Percentiles rank a stretch among this genome's conserved stretches.
phyloP scores from a whole-genome alignment of 2,797 vertebrate species.

The Mastacembelus armatus region DNA sequence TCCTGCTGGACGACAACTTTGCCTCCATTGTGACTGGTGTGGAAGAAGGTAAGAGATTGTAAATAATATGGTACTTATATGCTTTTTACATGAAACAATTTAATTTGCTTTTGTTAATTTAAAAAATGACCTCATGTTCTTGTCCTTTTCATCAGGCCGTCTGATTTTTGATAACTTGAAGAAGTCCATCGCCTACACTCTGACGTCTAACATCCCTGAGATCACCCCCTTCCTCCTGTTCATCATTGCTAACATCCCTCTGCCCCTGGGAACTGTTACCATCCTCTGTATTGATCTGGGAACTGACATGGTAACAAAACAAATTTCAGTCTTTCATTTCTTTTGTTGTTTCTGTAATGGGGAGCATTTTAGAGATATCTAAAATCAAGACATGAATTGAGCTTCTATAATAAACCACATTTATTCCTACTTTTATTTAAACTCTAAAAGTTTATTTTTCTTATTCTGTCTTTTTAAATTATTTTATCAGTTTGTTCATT shows the following conservation, averaged over 20 bases:
- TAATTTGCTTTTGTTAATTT: background rate
- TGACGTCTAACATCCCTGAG: constrained; percentile 98
- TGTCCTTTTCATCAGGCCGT: constrained; percentile 82
- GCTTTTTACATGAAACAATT: too few relatives aligned
- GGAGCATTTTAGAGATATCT: too few relatives aligned
- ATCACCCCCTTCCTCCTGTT: constrained; percentile 96
- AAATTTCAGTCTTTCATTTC: background rate
- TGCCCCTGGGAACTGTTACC: constrained; percentile 95
- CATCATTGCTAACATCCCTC: constrained; percentile 95
- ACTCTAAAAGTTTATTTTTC: too few relatives aligned
- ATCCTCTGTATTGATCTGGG: constrained; percentile 98
- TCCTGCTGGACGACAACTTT: constrained; percentile 97
- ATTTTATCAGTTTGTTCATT: background rate
- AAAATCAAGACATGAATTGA: too few relatives aligned
- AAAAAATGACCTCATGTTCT: background rate
- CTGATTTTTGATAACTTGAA: constrained; percentile 98
- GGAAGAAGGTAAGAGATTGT: constrained; percentile 88
- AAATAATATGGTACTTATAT: background rate
- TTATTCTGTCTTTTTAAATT: background rate
- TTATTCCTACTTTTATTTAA: too few relatives aligned
- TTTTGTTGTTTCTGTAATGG: too few relatives aligned
- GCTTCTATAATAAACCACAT: too few relatives aligned
- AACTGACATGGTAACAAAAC: constrained; percentile 92
- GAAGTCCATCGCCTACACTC: constrained; percentile 97
- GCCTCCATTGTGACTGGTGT: constrained; percentile 98